Base-by-base conservation (phyloP, 2,113 vertebrate species). In the Harpagus bidentatus region DNA sequence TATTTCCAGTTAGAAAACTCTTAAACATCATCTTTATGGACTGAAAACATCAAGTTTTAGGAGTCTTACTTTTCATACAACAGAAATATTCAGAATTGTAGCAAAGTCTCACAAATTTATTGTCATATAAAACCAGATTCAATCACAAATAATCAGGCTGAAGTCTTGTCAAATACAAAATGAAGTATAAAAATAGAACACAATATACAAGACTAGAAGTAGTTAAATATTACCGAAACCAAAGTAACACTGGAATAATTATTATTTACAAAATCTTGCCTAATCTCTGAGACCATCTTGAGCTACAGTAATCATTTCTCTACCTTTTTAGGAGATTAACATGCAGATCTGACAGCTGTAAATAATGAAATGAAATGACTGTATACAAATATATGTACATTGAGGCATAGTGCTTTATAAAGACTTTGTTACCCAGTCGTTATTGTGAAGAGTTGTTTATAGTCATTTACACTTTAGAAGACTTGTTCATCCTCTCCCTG, bases 131-230 rank as follows among this genome's bases (percentile, higher is more conserved):
- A 95, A 97, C 1, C 2, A 17, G 66, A 65, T 73, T 88, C 25
- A 62, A 40, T 72, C 16, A 93, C 87, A 95, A 94, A 95, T 95
- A 80, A 90, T 40, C 77, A 81, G 71, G 85, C 65, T 84, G 88
- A 97, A 95, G 55, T 83, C 50, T 96, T 84, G 84, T 79, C 82
- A 96, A 97, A 95, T 95, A 97, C 93, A 97, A 97, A 83, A 95
- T 52, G 58, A 87, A 69, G 82, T 92, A 96, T 79, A 95, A 97
- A 96, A 96, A 95, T 77, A 95, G 65, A 94, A 96, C 69, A 91
- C 84, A 85, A 87, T 96, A 79, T 96, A 95, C 91, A 97, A 91
- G 78, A 80, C 73, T 77, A 79, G 28, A 83, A 94, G 62, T 50
- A 95, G 77, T 95, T 88, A 95, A 95, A 96, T 97, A 94, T 83